Conservation (phyloP, 1,140 invertebrate species). For the Neodiprion virginianus region DNA sequence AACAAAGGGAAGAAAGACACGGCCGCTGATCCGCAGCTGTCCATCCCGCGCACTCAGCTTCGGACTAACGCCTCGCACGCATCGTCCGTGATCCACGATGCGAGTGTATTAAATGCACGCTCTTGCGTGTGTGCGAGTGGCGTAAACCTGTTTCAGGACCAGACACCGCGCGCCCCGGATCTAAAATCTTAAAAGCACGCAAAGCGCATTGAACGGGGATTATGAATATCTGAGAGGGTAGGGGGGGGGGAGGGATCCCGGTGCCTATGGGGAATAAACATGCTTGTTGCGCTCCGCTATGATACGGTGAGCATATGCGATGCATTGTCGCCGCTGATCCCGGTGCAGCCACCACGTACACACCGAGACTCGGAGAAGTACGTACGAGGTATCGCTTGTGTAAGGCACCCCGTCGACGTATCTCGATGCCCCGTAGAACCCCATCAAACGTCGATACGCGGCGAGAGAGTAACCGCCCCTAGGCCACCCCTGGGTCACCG, state of each 20-base stretch:
- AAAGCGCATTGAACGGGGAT: slow-evolving; percentile 56
- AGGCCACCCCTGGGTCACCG: neutral
- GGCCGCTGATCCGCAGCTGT: no score
- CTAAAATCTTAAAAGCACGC: slow-evolving; percentile 52
- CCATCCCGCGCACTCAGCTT: neutral
- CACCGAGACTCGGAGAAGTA: neutral
- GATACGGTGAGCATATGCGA: slow-evolving; percentile 50
- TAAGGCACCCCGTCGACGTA: neutral
- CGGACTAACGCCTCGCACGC: neutral
- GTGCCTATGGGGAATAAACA: slow-evolving; percentile 46
- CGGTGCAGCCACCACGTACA: neutral
- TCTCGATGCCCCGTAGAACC: slow-evolving; percentile 4
- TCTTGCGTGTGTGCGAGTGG: neutral
- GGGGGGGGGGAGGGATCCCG: slow-evolving; percentile 19
- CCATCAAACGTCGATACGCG: slow-evolving; percentile 6
- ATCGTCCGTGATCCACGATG: neutral
- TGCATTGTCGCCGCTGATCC: slow-evolving; percentile 39
- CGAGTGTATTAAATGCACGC: neutral
- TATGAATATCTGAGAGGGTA: slow-evolving; percentile 51
- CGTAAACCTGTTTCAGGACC: slow-evolving; percentile 3
- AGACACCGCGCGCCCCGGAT: slow-evolving; percentile 17
- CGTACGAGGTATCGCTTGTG: no score
- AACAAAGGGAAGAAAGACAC: neutral
- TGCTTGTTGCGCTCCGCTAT: slow-evolving; percentile 44
- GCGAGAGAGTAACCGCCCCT: neutral